Conservation (phyloP, 2,113 vertebrate genomes). For the Herpailurus yagouaroundi region DNA sequence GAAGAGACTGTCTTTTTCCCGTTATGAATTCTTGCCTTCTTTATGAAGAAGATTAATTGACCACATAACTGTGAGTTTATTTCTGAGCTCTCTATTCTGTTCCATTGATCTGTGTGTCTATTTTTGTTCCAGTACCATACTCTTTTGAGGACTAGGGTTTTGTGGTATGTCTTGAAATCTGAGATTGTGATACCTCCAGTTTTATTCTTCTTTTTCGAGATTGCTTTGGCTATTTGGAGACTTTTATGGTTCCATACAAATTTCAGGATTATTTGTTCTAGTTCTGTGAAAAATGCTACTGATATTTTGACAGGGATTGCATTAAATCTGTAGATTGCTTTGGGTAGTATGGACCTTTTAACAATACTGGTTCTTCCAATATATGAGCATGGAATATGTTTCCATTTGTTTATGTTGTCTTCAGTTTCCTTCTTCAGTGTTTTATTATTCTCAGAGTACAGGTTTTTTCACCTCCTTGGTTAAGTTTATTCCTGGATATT, state of each 20-base stretch:
- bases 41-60: not conserved
- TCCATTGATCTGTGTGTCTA: not conserved
- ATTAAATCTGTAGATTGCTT: not conserved
- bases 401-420: not conserved
- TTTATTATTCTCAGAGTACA: not conserved
- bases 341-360: not conserved
- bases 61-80: not conserved
- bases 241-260: not conserved
- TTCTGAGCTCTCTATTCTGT: not conserved
- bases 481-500: not conserved
- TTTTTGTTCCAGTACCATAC: not conserved
- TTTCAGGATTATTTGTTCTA: not conserved
- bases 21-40: not conserved
- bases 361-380: not conserved
- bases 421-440: not conserved
- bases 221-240: not conserved
- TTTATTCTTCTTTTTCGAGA: not conserved
- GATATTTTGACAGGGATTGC: not conserved
- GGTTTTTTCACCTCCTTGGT: not conserved
- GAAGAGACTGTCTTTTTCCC: not conserved
- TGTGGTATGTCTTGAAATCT: not conserved
- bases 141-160: not conserved
- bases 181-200: not conserved
- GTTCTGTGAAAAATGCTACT: not conserved
- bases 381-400: not conserved